phyloP scores from a whole-genome alignment of 2,797 vertebrate genomes.

The Sphenodon punctatus region DNA sequence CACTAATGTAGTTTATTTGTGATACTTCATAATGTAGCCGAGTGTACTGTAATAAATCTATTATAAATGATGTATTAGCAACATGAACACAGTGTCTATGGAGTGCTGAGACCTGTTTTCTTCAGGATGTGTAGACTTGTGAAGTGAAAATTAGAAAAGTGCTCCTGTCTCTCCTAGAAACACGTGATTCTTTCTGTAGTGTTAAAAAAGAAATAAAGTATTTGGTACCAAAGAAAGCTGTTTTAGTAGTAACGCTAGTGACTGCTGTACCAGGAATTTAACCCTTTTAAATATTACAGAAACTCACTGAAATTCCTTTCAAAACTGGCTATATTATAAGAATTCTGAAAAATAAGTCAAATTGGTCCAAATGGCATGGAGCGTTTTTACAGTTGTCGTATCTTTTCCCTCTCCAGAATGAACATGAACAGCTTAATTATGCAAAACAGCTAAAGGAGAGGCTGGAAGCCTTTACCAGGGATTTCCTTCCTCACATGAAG shows the following conservation, averaged over 20 bases:
- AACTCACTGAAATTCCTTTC: background rate
- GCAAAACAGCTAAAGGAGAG: constrained; percentile 96
- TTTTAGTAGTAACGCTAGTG: background rate
- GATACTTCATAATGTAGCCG: background rate
- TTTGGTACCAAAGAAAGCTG: background rate
- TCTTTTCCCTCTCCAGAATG: constrained; percentile 80
- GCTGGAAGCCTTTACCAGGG: constrained; percentile 95
- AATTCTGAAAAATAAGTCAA: background rate
- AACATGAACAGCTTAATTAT: constrained; percentile 97
- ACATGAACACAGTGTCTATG: background rate
- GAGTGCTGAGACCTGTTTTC: background rate
- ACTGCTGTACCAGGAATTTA: background rate
- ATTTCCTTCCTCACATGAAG: constrained; percentile 99
- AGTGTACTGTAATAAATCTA: background rate
- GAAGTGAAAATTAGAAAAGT: background rate
- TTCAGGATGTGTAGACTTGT: background rate
- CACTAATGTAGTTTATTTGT: background rate
- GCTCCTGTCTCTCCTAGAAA: background rate
- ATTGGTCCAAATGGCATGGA: background rate
- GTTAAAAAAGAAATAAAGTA: background rate
- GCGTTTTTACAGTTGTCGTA: background rate
- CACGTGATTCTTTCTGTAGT: background rate
- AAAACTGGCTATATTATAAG: background rate
- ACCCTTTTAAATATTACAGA: background rate
- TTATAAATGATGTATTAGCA: background rate